Conservation (phyloP, 2,797 vertebrate genomes). For the Caiman crocodilus region DNA sequence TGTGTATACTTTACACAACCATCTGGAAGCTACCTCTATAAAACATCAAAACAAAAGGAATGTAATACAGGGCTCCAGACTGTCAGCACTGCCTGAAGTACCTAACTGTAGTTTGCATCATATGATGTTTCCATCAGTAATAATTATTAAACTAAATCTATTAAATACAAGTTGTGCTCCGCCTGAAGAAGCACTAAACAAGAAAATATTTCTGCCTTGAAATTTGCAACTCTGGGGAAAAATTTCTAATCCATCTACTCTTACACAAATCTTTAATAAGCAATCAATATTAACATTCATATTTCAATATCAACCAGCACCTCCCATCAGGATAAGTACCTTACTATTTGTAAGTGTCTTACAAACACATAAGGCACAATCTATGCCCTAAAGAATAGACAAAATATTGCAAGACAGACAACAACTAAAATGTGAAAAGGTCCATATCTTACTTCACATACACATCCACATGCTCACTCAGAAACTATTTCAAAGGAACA, state of each 20-base stretch:
- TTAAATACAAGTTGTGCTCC: not conserved
- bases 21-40: not conserved
- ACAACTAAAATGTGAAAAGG: not conserved
- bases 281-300: not conserved
- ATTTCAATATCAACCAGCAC: not conserved
- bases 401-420: not conserved
- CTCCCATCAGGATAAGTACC: fast-evolving
- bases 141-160: not conserved
- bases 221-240: not conserved
- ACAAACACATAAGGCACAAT: not conserved
- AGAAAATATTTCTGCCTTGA: not conserved
- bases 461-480: not conserved
- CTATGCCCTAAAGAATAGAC: not conserved
- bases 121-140: not conserved
- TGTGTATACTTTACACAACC: fast-evolving
- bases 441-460: not conserved
- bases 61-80: not conserved
- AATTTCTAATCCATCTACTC: not conserved
- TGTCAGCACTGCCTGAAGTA: not conserved
- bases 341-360: not conserved
- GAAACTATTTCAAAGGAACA: not conserved
- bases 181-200: not conserved
- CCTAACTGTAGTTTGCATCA: not conserved
- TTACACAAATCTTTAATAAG: not conserved
- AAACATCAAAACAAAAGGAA: not conserved